Evolutionary conservation across 2,888 invertebrate species (phyloP).

Genomic region (Sinodicranocentrus sp.): DNA sequence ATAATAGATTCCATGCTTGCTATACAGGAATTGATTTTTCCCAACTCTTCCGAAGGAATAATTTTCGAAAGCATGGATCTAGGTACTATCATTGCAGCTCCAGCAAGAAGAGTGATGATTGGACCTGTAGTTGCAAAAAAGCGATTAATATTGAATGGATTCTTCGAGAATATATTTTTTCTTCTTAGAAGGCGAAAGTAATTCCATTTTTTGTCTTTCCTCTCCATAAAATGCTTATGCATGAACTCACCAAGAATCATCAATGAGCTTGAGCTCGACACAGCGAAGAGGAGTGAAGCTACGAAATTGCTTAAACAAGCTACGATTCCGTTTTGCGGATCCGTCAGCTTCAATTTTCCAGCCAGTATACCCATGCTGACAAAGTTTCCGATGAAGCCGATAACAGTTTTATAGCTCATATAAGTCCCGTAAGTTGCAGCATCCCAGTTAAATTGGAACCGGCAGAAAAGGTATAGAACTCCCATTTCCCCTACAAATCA

Average conservation of each 20-base stretch:
- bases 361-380: conserved; percentile 72
- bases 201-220: neutral
- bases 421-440: conserved; percentile 85
- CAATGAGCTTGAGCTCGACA: conserved; percentile 47
- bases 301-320: conserved; percentile 59
- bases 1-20: conserved; percentile 84
- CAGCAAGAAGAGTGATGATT: conserved; percentile 59
- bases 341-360: conserved; percentile 63
- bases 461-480: conserved; percentile 89
- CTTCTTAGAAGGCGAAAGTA: neutral
- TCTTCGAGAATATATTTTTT: neutral
- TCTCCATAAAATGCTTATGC: neutral
- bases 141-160: neutral
- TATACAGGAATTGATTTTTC: conserved; percentile 84
- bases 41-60: conserved; percentile 85
- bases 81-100: conserved; percentile 70
- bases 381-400: conserved; percentile 74
- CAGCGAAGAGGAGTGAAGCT: conserved; percentile 53
- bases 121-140: conserved; percentile 58
- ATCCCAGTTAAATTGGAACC: conserved; percentile 92
- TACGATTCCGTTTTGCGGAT: conserved; percentile 69
- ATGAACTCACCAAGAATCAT: conserved; percentile 70
- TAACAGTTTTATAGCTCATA: conserved; percentile 73
- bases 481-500: conserved; percentile 87
- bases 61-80: conserved; percentile 91